Percentiles rank a stretch among this genome's conserved stretches.
phyloP scores from a whole-genome alignment of 2,888 invertebrate species.

The Antheraea yamamai region DNA sequence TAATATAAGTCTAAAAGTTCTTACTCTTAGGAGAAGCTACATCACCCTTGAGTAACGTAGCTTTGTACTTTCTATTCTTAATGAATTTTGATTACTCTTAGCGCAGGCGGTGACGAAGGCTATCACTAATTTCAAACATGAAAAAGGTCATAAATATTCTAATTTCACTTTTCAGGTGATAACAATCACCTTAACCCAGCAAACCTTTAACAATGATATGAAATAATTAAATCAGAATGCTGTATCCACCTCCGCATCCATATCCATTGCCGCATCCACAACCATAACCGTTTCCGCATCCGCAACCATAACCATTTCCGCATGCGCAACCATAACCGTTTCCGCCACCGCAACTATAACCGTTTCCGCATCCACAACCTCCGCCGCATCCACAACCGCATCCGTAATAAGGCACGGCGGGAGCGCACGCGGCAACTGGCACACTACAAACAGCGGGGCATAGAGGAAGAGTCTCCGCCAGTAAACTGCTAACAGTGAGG shows the following conservation, averaged over 20 bases:
- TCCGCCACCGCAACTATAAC: neutral
- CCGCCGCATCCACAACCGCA: slow-evolving; percentile 33
- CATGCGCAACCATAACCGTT: neutral
- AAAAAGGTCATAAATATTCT: neutral
- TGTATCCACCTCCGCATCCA: slow-evolving; percentile 28
- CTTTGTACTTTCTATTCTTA: too few species aligned
- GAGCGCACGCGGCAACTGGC: slow-evolving; percentile 24
- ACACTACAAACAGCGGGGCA: slow-evolving; percentile 40
- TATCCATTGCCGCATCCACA: slow-evolving; percentile 26
- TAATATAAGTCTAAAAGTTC: too few species aligned
- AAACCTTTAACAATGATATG: neutral
- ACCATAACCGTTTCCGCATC: slow-evolving; percentile 17
- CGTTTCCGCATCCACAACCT: neutral
- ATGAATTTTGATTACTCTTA: neutral
- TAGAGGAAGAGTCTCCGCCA: slow-evolving; percentile 58
- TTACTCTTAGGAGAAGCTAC: too few species aligned
- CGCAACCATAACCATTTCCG: slow-evolving; percentile 37
- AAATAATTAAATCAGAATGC: slow-evolving; percentile 17
- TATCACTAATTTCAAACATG: neutral
- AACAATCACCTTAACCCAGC: neutral
- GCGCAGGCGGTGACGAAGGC: neutral
- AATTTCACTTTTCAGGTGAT: neutral
- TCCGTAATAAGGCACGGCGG: slow-evolving; percentile 24
- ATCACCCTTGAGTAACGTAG: too few species aligned
- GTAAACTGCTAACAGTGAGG: slow-evolving; percentile 62